These are phyloP conservation scores for Sminthurides aquaticus DNA, from an alignment of 2,888 invertebrate genomes.

Conservation along the genomic window DNA sequence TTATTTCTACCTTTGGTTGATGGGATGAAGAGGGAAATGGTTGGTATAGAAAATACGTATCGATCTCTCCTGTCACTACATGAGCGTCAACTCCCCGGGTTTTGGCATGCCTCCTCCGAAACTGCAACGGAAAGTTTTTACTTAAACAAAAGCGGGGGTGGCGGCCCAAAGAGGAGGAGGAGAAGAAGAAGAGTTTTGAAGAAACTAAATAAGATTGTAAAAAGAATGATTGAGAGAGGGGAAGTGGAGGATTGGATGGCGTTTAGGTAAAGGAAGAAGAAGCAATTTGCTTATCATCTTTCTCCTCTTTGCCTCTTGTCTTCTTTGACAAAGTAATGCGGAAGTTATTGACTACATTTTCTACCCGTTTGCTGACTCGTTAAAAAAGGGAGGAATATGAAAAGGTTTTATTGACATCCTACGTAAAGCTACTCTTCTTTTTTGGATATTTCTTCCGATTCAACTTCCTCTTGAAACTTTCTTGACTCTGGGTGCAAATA, in stretches of 20 bases:
- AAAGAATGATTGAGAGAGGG: too few species aligned
- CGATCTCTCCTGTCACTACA: too few species aligned
- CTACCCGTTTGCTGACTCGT: slow-evolving; percentile 9
- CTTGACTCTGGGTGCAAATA: not conserved
- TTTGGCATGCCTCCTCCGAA: too few species aligned
- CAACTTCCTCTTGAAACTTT: not conserved
- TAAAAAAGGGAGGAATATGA: not conserved
- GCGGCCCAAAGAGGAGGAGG: too few species aligned
- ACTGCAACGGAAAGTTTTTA: too few species aligned
- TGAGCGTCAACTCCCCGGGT: too few species aligned
- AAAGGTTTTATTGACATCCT: slow-evolving; percentile 4
- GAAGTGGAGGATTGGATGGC: not conserved
- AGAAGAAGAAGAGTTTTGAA: too few species aligned
- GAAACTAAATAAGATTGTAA: too few species aligned
- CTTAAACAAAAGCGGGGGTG: too few species aligned
- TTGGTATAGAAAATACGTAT: too few species aligned
- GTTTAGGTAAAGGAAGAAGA: not conserved
- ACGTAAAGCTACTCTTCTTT: not conserved
- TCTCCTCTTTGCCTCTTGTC: not conserved
- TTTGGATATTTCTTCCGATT: not conserved
- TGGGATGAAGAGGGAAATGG: not conserved
- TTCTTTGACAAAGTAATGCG: slow-evolving; percentile 21
- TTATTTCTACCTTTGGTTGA: slow-evolving; percentile 8
- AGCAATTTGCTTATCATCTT: slow-evolving; percentile 18
- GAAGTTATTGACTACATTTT: slow-evolving; percentile 20